A percentile compares a stretch with the other conserved stretches of the same genome.
These are phyloP conservation scores for Augiades crinisus DNA, from an alignment of 2,888 invertebrate genomes.

Conservation along the genomic window DNA sequence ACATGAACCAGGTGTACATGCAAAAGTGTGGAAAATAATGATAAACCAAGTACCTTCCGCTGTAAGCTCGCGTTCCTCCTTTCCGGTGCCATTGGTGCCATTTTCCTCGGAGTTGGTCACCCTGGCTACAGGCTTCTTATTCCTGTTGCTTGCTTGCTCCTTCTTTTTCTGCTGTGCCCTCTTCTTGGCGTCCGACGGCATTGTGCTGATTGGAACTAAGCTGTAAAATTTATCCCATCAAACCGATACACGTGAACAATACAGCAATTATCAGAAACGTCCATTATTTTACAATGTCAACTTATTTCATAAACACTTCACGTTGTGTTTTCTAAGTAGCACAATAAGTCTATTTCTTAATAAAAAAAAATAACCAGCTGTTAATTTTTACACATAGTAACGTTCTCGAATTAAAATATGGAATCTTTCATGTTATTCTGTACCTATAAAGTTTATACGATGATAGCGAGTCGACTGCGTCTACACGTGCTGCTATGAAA, in stretches of 20 bases:
- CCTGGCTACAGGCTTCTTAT: slow-evolving; percentile 75
- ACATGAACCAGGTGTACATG: too few relatives aligned
- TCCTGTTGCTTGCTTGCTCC: slow-evolving; percentile 91
- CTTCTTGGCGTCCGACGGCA: slow-evolving; percentile 99
- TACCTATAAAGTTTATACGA: slow-evolving; percentile 47
- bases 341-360: neutral
- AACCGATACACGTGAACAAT: slow-evolving; percentile 32
- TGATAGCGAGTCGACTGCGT: slow-evolving; percentile 60
- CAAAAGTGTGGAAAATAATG: too few relatives aligned
- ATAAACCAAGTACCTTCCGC: slow-evolving; percentile 91
- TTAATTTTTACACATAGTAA: neutral
- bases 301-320: slow-evolving; percentile 14
- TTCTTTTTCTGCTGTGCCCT: slow-evolving; percentile 98
- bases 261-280: slow-evolving; percentile 4
- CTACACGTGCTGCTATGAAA: slow-evolving; percentile 76
- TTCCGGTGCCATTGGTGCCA: slow-evolving; percentile 65
- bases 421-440: slow-evolving; percentile 8
- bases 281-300: slow-evolving; percentile 7
- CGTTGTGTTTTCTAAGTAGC: slow-evolving; percentile 1
- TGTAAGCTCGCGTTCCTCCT: slow-evolving; percentile 83
- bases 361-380: neutral
- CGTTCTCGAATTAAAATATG: neutral
- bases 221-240: slow-evolving; percentile 31
- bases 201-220: slow-evolving; percentile 58
- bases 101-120: slow-evolving; percentile 79